Base-by-base conservation (phyloP, 1,140 invertebrate genomes). In the Brachionus rubens region DNA sequence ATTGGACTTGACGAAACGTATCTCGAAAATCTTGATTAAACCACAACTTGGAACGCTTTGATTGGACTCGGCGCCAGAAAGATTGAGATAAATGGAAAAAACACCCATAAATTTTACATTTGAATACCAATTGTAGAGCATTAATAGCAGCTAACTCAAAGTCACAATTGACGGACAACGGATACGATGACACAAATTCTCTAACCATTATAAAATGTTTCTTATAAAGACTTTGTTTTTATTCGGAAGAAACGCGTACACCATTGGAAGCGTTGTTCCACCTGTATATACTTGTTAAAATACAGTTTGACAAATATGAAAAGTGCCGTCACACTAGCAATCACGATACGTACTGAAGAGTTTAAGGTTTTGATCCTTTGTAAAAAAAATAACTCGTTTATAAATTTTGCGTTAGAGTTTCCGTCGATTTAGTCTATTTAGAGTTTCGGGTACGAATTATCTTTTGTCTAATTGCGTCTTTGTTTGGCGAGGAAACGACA, bases 91-190 rank as follows among this genome's bases (percentile, higher is more conserved):
- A 14, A 26, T 26, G 21, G 28, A 54, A 54, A 54, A 26, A 26
- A 26, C 21, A 26, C 28, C 50, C 26, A 54, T 26, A 54, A 9
- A 26, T 54, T 24, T 26, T 26, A 19, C 50, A 54, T 24, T 26
- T 26, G 26, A 54, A 54, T 26, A 54, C 16, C 3, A 24, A 24
- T 26, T 54, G 21, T 24, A 54, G 12, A 24, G 50, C 50, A 24
- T 54, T 54, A 24, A 54, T 54, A 24, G 21, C 50, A 16, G 50
- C 50, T 54, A 24, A 24, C 50, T 54, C 16, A 54, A 54, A 54
- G 26, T 54, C 50, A 26, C 50, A 54, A 54, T 54, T 54, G 21
- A 54, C 50, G 21, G 50, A 54, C 43, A 46, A 14, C 14, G 43
- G 43, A 4, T 46, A 7, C 9, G 14, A 7, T 46, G 43, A 7